These are phyloP conservation scores for western clawed frog (Xenopus tropicalis) DNA, from an alignment of 2,113 vertebrate genomes.

Conservation along the genomic window UCB_Xtro_10.0 CM004447.2:18805501-18806000, in stretches of 20 bases:
- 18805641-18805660: slow-evolving; percentile 81
- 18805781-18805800: background rate
- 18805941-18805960: slow-evolving; percentile 68
- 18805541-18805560: background rate
- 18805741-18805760: background rate
- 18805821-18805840: slow-evolving; percentile 49
- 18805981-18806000: slow-evolving; percentile 68
- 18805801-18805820: slow-evolving; percentile 41
- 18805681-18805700: slow-evolving; percentile 72
- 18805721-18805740: background rate
- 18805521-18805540: background rate
- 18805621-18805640: slow-evolving; percentile 68
- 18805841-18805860: slow-evolving; percentile 49
- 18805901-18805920: slow-evolving; percentile 60
- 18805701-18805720: slow-evolving; percentile 41
- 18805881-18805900: slow-evolving; percentile 55
- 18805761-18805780: background rate
- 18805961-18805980: slow-evolving; percentile 70
- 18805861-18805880: slow-evolving; percentile 52
- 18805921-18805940: slow-evolving; percentile 62
- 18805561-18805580: background rate
- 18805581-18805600: background rate
- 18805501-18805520: background rate
- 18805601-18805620: slow-evolving; percentile 36
- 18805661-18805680: slow-evolving; percentile 75